Conservation (phyloP, 2,888 invertebrate genomes). For the Apeira syringaria region DNA sequence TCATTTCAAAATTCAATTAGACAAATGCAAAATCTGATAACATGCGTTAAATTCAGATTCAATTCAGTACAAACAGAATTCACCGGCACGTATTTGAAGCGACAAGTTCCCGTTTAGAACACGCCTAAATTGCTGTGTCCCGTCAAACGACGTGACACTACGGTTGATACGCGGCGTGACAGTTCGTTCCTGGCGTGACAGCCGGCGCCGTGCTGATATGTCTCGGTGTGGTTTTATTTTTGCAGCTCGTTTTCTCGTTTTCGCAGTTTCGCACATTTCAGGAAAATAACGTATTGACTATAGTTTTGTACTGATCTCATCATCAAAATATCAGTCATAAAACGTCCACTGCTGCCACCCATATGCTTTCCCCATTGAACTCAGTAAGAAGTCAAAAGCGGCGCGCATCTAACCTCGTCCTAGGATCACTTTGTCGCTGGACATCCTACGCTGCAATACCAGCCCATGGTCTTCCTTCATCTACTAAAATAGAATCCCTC, state of each 20-base stretch:
- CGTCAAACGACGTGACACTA: slow-evolving; percentile 24
- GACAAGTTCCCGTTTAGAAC: slow-evolving; percentile 14
- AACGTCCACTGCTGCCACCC: too few relatives aligned
- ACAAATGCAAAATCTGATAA: not conserved
- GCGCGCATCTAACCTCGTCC: too few relatives aligned
- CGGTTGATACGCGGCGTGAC: slow-evolving; percentile 23
- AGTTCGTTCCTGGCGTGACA: slow-evolving; percentile 17
- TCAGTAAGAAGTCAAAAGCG: too few relatives aligned
- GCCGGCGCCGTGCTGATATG: slow-evolving; percentile 15
- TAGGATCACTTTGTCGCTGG: too few relatives aligned
- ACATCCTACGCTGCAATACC: too few relatives aligned
- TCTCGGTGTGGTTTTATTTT: slow-evolving; percentile 1
- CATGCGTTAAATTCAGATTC: slow-evolving; percentile 1
- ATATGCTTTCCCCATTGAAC: too few relatives aligned
- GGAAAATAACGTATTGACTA: too few relatives aligned
- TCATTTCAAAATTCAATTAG: not conserved
- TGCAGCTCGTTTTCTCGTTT: not conserved
- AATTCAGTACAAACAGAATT: slow-evolving; percentile 11
- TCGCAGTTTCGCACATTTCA: too few relatives aligned
- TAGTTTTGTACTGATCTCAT: too few relatives aligned
- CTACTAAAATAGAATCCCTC: too few relatives aligned
- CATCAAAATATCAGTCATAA: too few relatives aligned
- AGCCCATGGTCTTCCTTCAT: too few relatives aligned
- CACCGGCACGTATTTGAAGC: slow-evolving; percentile 7
- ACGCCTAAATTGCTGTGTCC: slow-evolving; percentile 28